phyloP scores from a whole-genome alignment of 2,113 vertebrate species.

The Donacobius atricapilla region DNA sequence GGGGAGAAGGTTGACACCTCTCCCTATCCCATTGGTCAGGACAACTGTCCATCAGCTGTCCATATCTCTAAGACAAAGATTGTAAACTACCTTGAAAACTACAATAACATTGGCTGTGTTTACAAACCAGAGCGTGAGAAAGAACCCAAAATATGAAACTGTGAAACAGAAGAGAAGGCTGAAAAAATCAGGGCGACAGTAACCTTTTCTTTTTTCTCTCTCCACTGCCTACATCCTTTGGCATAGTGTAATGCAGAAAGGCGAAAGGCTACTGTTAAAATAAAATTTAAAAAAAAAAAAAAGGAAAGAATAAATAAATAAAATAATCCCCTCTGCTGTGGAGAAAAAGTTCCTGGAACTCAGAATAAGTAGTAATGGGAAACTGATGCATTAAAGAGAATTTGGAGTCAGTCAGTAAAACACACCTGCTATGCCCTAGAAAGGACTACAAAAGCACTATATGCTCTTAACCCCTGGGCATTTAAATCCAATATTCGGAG shows the following conservation, averaged over 20 bases:
- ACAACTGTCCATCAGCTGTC: too few species aligned
- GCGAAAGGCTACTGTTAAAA: background rate
- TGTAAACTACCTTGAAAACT: too few species aligned
- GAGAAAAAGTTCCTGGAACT: background rate
- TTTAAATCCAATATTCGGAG: background rate
- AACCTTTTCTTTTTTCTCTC: background rate
- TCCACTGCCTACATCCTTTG: background rate
- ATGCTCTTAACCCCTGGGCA: background rate
- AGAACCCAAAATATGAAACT: too few species aligned
- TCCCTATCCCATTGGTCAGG: too few species aligned
- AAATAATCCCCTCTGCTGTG: background rate
- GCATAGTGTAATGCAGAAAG: background rate
- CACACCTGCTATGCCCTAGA: background rate
- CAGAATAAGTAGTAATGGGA: background rate
- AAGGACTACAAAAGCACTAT: background rate
- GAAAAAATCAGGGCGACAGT: too few species aligned
- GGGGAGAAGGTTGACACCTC: too few species aligned
- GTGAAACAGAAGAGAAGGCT: too few species aligned
- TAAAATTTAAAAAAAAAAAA: background rate
- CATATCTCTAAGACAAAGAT: too few species aligned
- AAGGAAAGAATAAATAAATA: background rate
- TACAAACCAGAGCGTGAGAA: too few species aligned
- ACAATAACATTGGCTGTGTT: too few species aligned
- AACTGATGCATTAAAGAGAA: constrained; percentile 8
- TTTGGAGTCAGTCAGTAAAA: background rate